Evolutionary conservation across 2,888 invertebrate genomes (phyloP), one percentile per base, ranked within the genome.

Genomic region (Plebejus anna): DNA sequence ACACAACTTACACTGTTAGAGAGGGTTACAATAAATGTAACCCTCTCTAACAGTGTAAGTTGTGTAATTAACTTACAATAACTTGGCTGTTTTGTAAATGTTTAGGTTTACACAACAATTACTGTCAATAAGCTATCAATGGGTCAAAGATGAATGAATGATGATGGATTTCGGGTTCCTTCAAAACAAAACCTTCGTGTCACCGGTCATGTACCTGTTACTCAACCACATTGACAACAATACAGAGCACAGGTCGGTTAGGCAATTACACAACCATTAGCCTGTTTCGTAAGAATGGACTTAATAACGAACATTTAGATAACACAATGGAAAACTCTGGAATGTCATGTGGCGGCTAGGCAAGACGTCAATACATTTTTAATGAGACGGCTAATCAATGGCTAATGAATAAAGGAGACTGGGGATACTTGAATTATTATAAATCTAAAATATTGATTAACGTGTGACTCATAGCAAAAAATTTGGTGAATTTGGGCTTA

Each of bases 281-380:
- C 66, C 36, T 66, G 66, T 66, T 66, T 66, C 66, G 66, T 66
- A 28, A 66, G 32, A 28, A 28, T 66, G 61, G 22, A 66, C 28
- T 66, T 66, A 66, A 66, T 66, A 66, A 16, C 36, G 32, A 13
- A 66, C 13, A 66, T 66, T 66, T 66, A 66, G 66, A 66, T 66
- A 66, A 66, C 66, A 66, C 66, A 36, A 32, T 36, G 66, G 66
- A 66, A 66, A 66, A 36, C 13, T 66, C 66, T 66, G 32, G 66
- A 66, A 66, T 5, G 32, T 66, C 5, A 32, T n/a, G n/a, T 6
- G 22, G 59, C 22, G 59, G 59, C 22, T 22, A 55, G 55, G 55
- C 16, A n/a, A 22, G 6, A 59, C 22, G 59, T 59, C n/a, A 59
- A 59, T 3, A 59, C 11, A 32, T 32, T 66, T 32, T 28, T n/a